These are phyloP conservation scores for Halcyon leucocephala DNA, from an alignment of 2,797 vertebrate genomes.

Conservation along the genomic window DNA sequence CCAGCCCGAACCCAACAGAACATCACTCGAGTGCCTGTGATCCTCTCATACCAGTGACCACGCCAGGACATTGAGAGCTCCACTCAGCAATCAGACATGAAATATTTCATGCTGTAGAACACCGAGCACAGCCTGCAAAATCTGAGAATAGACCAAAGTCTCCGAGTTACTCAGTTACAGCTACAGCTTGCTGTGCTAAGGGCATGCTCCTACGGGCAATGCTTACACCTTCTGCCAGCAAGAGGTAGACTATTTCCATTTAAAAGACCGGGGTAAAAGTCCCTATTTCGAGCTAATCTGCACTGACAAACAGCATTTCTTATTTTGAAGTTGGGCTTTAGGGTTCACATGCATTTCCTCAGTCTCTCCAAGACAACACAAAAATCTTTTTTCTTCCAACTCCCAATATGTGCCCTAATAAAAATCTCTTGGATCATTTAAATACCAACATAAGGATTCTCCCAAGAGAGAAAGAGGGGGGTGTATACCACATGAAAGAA, in stretches of 20 bases:
- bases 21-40: not conserved
- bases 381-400: not conserved
- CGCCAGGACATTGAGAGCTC: not conserved
- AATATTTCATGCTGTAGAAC: not conserved
- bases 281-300: not conserved
- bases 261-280: not conserved
- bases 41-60: not conserved
- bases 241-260: not conserved
- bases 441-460: not conserved
- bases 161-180: fast-evolving
- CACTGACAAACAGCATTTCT: not conserved
- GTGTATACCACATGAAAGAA: not conserved
- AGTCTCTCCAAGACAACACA: not conserved
- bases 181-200: not conserved
- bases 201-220: not conserved
- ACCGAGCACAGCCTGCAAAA: not conserved
- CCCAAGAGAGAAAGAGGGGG: not conserved
- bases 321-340: not conserved
- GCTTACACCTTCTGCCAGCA: not conserved
- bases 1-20: not conserved
- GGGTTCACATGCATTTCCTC: not conserved
- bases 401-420: not conserved
- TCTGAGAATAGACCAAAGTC: not conserved
- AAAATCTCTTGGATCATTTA: not conserved
- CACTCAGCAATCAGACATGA: not conserved